Evolutionary conservation across 2,113 vertebrate species (phyloP).

Genomic region (Vulpes vulpes): DNA sequence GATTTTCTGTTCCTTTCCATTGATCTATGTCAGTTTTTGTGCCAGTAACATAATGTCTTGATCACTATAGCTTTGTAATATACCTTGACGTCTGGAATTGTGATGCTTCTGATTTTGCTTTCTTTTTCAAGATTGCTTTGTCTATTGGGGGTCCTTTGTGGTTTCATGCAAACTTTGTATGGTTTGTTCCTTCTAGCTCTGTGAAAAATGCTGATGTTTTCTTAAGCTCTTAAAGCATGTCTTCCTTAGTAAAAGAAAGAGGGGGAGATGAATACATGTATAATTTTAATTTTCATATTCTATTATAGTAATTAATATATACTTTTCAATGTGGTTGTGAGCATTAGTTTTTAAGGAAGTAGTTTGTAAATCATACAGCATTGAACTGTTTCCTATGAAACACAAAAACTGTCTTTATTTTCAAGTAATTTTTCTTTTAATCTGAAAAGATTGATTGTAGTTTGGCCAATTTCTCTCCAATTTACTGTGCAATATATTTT

Average conservation of each 20-base stretch:
- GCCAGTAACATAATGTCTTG: too few relatives aligned
- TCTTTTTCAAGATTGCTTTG: too few relatives aligned
- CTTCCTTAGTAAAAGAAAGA: not conserved
- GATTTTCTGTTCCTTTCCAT: too few relatives aligned
- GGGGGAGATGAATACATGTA: not conserved
- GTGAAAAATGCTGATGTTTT: not conserved
- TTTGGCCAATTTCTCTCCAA: not conserved
- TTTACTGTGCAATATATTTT: not conserved
- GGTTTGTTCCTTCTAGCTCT: too few relatives aligned
- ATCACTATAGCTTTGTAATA: too few relatives aligned
- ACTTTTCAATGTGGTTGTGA: not conserved
- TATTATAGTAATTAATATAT: not conserved
- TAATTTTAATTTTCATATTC: constrained; percentile 12
- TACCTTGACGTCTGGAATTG: too few relatives aligned
- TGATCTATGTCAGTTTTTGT: too few relatives aligned
- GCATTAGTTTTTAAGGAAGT: constrained; percentile 28
- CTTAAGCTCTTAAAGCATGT: not conserved
- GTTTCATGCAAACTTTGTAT: too few relatives aligned
- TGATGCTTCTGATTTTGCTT: too few relatives aligned
- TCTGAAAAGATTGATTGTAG: not conserved
- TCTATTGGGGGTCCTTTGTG: too few relatives aligned
- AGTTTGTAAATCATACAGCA: not conserved
- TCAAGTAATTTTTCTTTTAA: constrained; percentile 8
- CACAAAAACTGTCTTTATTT: not conserved
- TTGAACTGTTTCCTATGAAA: not conserved